Percentiles rank a stretch among this genome's conserved stretches.
Conservation (phyloP, 2,888 invertebrate genomes). For the Meiosimyza decipiens region DNA sequence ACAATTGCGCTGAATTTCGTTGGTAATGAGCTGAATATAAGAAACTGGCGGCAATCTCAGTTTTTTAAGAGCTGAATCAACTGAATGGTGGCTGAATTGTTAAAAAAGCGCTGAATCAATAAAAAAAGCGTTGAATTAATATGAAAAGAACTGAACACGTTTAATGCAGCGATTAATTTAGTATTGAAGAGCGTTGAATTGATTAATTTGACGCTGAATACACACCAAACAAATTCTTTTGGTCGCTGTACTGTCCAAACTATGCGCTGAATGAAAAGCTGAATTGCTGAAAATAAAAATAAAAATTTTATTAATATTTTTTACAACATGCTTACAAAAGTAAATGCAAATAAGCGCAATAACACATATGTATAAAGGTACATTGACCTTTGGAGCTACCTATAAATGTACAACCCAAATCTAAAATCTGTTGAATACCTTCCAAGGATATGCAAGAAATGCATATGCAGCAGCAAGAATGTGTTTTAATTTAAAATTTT, state of each 20-base stretch:
- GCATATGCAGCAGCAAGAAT: slow-evolving; percentile 13
- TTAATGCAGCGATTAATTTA: background rate
- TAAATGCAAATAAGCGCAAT: too few species aligned
- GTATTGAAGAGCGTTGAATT: background rate
- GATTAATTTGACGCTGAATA: slow-evolving; percentile 14
- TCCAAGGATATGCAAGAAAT: slow-evolving; percentile 13
- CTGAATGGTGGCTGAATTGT: background rate
- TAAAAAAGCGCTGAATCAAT: background rate
- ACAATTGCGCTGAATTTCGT: background rate
- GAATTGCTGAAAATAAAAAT: background rate
- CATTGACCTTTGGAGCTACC: background rate
- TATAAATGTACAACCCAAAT: background rate
- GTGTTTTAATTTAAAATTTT: slow-evolving; percentile 47
- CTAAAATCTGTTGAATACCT: slow-evolving; percentile 8
- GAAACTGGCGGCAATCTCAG: too few species aligned
- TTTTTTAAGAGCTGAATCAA: background rate
- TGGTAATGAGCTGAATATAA: too few species aligned
- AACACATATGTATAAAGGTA: background rate
- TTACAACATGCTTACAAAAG: too few species aligned
- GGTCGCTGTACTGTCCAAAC: background rate
- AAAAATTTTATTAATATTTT: background rate
- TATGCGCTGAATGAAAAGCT: background rate
- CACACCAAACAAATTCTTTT: slow-evolving; percentile 39
- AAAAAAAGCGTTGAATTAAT: background rate
- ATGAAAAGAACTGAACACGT: background rate